Conservation (phyloP, 92 coral and sea anemone genomes). For the Pocillopora grandis region DNA sequence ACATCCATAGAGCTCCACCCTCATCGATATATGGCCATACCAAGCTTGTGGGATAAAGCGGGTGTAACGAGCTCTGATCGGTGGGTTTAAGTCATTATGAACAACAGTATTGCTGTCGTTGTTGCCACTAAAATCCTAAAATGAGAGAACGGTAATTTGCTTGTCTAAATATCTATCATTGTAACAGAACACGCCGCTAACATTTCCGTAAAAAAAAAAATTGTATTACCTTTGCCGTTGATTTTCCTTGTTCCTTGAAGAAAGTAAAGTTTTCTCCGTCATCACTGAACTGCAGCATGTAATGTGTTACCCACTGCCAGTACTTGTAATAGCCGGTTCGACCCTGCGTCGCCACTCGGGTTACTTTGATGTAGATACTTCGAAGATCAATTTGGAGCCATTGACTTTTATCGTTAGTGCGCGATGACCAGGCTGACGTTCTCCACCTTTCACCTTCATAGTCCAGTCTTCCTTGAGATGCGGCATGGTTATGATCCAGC, state of each 20-base stretch:
- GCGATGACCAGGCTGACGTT: background rate
- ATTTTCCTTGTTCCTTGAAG: background rate
- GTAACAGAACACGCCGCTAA: no score
- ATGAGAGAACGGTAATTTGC: background rate
- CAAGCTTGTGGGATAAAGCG: background rate
- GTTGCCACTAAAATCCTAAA: background rate
- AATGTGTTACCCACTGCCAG: background rate
- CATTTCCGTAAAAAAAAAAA: no score
- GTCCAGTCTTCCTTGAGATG: background rate
- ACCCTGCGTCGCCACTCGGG: background rate
- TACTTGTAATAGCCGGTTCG: background rate
- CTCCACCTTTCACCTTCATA: background rate
- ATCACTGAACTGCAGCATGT: background rate
- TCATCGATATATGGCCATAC: background rate
- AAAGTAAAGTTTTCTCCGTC: background rate
- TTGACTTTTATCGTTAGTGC: background rate
- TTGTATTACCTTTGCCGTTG: no score
- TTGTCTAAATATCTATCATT: background rate
- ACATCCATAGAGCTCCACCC: background rate
- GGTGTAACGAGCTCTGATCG: background rate
- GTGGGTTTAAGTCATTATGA: background rate
- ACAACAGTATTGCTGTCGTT: background rate
- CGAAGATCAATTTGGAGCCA: slow-evolving; percentile 1
- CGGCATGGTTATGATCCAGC: background rate
- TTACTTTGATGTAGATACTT: background rate